Base-by-base conservation (phyloP, 2,113 vertebrate species). In the Neomonachus schauinslandi region DNA sequence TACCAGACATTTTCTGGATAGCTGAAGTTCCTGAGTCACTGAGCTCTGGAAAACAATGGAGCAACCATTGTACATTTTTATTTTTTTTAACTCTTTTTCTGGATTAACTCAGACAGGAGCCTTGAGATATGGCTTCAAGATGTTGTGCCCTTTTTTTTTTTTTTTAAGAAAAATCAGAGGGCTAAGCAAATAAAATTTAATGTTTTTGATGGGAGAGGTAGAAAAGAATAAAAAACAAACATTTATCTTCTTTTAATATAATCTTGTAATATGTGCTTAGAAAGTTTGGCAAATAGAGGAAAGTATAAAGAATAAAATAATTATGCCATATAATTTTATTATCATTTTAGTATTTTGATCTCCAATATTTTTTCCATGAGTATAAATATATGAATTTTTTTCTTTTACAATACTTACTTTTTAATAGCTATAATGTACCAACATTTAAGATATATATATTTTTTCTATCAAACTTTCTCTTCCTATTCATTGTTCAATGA, bases 361-460 rank as follows among this genome's bases (percentile, higher is more conserved):
- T 10, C 31, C 11, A 65, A 3, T 89, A 53, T 61, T 94, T 86
- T 89, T 81, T 81, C 63, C 19, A 49, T 16, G 39, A 94, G 4
- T 89, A 82, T 84, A 95, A 86, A 77, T 88, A 95, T 84, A 12
- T 69, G 31, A 63, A 59, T 79, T 87, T 69, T 36, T 3, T 92
- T 94, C 81, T 86, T 96, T 96, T 76, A 51, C 36, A 92, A 46
- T 86, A 4, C 76, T 96, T 94, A 39, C 22, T 53, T 93, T 97
- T 97, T 89, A 96, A 81, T 92, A 76, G 82, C 36, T 72, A 1
- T 69, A 93, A 79, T 72, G 92, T 39, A 31, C 2, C 2, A 42
- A 18, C 22, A 93, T 87, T 93, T 94, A 97, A 91, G 61, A 16
- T 65, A 18, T 57, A 15, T 71, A 61, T 93, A 57, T 21, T 26